These are phyloP conservation scores for Apodemus sylvaticus DNA, from an alignment of 2,113 vertebrate species.

Conservation along the genomic window DNA sequence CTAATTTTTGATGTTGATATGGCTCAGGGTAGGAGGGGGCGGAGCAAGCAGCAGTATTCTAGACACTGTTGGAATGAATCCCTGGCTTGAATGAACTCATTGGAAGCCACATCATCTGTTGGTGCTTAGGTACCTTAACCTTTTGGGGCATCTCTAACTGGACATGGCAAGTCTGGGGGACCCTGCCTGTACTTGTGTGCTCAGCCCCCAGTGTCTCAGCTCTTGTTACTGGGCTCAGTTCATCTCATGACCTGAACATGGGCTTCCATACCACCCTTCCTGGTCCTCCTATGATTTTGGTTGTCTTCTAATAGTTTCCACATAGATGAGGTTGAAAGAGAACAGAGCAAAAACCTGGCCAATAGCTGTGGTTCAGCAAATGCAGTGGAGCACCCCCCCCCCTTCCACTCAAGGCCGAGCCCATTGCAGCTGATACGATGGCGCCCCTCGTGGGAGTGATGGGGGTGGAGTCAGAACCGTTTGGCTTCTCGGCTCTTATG, in stretches of 20 bases:
- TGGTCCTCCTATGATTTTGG: not conserved
- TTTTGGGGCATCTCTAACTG: not conserved
- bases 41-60: not conserved
- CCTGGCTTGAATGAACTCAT: not conserved
- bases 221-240: not conserved
- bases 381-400: not conserved
- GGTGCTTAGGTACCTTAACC: constrained; percentile 12
- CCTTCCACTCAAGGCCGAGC: not conserved
- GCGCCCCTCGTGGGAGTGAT: not conserved
- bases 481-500: not conserved
- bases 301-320: not conserved
- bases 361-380: not conserved
- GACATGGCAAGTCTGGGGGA: not conserved
- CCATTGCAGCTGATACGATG: not conserved
- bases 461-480: not conserved
- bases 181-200: no score
- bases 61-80: not conserved
- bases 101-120: not conserved
- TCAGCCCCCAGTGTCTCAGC: not conserved
- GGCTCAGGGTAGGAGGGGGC: not conserved
- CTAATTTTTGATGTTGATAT: not conserved
- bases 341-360: not conserved
- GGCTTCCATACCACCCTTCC: not conserved
- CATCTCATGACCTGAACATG: not conserved
- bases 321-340: not conserved